Evolutionary conservation across 37 sponge, comb jelly and placozoan species (phyloP).

Genomic region (Haliclona indistincta): DNA sequence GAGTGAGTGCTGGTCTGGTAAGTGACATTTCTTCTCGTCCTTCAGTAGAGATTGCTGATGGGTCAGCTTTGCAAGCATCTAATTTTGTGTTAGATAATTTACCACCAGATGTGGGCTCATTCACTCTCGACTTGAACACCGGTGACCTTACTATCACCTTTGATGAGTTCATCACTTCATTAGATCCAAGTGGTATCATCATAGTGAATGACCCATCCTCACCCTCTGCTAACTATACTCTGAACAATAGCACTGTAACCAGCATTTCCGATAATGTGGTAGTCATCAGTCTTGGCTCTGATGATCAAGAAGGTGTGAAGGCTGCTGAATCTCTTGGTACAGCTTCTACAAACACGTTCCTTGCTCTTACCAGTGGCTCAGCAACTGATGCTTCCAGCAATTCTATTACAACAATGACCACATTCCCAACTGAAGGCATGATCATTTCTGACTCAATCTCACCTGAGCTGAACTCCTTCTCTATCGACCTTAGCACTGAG

Average conservation of each 20-base stretch:
- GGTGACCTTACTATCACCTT: constrained; percentile 67
- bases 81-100: constrained; percentile 53
- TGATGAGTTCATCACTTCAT: constrained; percentile 57
- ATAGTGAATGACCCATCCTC: constrained; percentile 34
- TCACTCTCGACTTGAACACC: constrained; percentile 62
- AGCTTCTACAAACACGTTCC: constrained; percentile 31
- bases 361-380: constrained; percentile 48
- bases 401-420: constrained; percentile 19
- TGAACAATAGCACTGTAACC: constrained; percentile 41
- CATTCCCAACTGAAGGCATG: constrained; percentile 18
- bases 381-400: constrained; percentile 58
- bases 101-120: constrained; percentile 57
- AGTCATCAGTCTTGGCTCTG: constrained; percentile 36
- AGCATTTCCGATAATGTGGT: constrained; percentile 33
- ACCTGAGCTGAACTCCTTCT: constrained; percentile 65
- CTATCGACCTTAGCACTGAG: constrained; percentile 72
- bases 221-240: constrained; percentile 38
- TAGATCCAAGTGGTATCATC: constrained; percentile 35
- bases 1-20: constrained; percentile 39
- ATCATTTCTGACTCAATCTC: constrained; percentile 52
- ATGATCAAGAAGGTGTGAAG: constrained; percentile 69
- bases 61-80: constrained; percentile 57
- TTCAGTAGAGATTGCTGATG: constrained; percentile 42
- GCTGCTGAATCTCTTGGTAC: constrained; percentile 39
- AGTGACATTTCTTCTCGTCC: constrained; percentile 33